phyloP scores from a whole-genome alignment of 1,140 invertebrate genomes.

The Eriocheir sinensis region DNA sequence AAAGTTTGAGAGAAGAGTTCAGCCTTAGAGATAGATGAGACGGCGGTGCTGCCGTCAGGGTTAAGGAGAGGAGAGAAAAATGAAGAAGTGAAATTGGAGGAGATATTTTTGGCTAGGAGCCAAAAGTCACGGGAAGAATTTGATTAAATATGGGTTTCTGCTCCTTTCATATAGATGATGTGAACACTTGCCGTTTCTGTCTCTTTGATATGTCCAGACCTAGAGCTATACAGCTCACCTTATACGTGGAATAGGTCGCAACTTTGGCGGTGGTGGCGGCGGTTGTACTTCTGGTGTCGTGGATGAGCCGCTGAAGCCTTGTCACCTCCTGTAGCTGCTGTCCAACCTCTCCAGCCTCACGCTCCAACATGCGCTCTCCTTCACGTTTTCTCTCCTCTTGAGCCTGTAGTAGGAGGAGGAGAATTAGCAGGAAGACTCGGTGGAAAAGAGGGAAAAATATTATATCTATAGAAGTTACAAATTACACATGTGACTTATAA shows the following conservation, averaged over 20 bases:
- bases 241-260: constrained; percentile 65
- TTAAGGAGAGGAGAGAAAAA: too few species aligned
- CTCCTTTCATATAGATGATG: too few species aligned
- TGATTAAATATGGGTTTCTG: too few species aligned
- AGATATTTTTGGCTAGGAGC: too few species aligned
- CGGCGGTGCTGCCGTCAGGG: too few species aligned
- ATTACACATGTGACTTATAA: not conserved
- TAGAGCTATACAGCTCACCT: too few species aligned
- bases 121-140: too few species aligned
- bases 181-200: too few species aligned
- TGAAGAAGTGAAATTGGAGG: too few species aligned
- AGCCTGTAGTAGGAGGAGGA: not conserved
- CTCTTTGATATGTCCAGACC: too few species aligned
- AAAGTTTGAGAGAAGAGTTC: too few species aligned
- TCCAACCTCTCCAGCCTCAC: not conserved
- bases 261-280: constrained; percentile 65
- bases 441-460: not conserved
- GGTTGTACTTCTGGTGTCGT: constrained; percentile 27
- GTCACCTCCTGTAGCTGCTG: constrained; percentile 39
- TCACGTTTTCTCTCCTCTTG: constrained; percentile 63
- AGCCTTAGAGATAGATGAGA: too few species aligned
- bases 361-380: constrained; percentile 15
- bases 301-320: constrained; percentile 44
- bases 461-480: not conserved
- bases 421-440: not conserved